Evolutionary conservation across 64 coral and sea anemone species (phyloP), one percentile per base, ranked within the genome.

Genomic region (Catalaphyllia jardinei): DNA sequence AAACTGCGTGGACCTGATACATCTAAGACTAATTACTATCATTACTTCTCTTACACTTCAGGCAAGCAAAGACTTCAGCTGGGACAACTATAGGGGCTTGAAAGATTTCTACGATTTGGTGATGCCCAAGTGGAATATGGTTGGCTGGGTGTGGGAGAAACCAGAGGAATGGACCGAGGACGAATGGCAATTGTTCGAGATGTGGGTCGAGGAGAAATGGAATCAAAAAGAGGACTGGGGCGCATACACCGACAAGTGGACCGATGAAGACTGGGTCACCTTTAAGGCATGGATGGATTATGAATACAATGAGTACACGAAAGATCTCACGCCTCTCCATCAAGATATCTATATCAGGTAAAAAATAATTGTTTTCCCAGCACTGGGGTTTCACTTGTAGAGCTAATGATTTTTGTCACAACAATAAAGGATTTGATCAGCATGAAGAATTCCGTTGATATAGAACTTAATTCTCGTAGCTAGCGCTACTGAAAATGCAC

Each of bases 291-390:
- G 87, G 78, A 89, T 89, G 42, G 87, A 93, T n/a, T 10, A 31
- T 0, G 92, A 93, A 54, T 93, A 77, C 30, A 12, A 49, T 10
- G 72, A 93, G 18, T 93, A 50, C 30, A 57, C 12, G 0, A 11
- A 3, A 73, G 2, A 33, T 38, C 62, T 71, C 4, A 52, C 16
- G 25, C 42, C 11, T 3, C 27, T 89, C 10, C 78, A 93, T 83
- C 74, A 93, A 72, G 92, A 89, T 55, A 85, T 78, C 12, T 93
- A 85, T 29, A 85, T 89, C 54, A 93, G 92, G 92, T 93, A 73
- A 74, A 52, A 12, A 74, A 46, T 46, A 46, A 5, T 5, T 46
- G 42, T 46, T 46, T 46, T 46, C 7, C 5, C 42, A 46, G 42
- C 42, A 46, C 42, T 46, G 42, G 42, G 5, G 42, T 46, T 46